Conservation (phyloP, 2,888 invertebrate genomes). For the Epiblema foenella region DNA sequence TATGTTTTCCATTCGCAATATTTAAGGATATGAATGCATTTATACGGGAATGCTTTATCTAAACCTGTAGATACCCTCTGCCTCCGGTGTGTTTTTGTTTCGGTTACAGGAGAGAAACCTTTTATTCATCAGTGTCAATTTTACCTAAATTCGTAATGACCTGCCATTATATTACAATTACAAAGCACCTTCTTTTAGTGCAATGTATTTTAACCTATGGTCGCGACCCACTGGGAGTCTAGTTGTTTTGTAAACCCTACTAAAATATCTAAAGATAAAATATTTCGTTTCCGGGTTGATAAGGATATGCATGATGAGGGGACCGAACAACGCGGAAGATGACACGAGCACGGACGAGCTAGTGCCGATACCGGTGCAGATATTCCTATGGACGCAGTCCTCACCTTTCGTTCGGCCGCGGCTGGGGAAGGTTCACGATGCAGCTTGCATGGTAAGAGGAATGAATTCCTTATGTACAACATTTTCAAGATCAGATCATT, state of each 20-base stretch:
- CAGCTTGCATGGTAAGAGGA: slow-evolving; percentile 96
- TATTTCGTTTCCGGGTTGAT: slow-evolving; percentile 1
- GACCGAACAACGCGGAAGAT: slow-evolving; percentile 78
- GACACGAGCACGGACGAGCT: slow-evolving; percentile 89
- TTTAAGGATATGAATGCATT: background rate
- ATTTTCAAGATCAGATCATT: background rate
- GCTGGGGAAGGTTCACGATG: slow-evolving; percentile 98
- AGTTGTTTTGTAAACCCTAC: background rate
- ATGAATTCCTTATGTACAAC: background rate
- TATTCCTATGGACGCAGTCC: slow-evolving; percentile 98
- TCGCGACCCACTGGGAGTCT: background rate
- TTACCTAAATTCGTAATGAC: no score
- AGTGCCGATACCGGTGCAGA: slow-evolving; percentile 97
- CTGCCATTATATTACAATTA: no score
- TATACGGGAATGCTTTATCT: no score
- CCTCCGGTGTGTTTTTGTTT: no score
- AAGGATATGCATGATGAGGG: slow-evolving; percentile 55
- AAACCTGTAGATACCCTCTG: no score
- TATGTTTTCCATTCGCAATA: background rate
- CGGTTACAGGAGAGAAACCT: no score
- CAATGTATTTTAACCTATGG: no score
- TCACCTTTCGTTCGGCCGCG: slow-evolving; percentile 98
- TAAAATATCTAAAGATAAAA: background rate
- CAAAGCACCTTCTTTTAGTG: no score
- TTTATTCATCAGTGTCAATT: no score